A percentile compares a stretch with the other conserved stretches of the same genome.
Conservation (phyloP, 2,113 vertebrate species). For the Solenodon paradoxus region DNA sequence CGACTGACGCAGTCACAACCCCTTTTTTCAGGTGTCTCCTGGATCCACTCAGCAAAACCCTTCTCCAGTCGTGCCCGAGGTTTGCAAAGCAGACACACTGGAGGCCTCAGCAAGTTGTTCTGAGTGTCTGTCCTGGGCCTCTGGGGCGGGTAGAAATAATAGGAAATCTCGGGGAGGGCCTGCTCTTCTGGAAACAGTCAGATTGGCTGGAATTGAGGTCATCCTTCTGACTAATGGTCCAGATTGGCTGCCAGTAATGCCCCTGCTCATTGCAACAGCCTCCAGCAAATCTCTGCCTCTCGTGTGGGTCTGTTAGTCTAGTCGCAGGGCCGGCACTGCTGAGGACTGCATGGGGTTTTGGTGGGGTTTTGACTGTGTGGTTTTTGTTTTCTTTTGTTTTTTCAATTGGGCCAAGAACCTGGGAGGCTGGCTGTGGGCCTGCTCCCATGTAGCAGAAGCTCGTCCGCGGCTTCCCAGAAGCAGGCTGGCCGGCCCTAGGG, state of each 20-base stretch:
- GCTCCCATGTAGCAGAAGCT: background rate
- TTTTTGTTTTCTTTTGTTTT: background rate
- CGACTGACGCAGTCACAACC: background rate
- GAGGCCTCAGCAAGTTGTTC: background rate
- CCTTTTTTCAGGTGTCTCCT: background rate
- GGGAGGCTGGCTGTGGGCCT: conserved; percentile 55
- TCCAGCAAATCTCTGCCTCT: conserved; percentile 39
- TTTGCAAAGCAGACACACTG: background rate
- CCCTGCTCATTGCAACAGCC: background rate
- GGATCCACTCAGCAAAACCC: background rate
- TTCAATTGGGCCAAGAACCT: conserved; percentile 20
- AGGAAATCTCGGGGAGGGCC: background rate
- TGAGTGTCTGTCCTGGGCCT: background rate
- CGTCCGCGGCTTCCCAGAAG: conserved; percentile 55
- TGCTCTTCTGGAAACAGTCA: background rate
- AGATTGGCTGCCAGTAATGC: conserved; percentile 26
- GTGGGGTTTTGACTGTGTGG: no score
- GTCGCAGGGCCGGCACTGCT: conserved; percentile 56
- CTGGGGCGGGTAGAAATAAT: background rate
- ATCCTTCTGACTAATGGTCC: conserved; percentile 2
- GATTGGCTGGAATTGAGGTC: conserved; percentile 51
- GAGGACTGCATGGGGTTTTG: no score
- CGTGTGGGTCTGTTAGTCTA: conserved; percentile 42
- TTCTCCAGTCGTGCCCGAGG: background rate
- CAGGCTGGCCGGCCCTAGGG: background rate